phyloP scores from a whole-genome alignment of 23 tunicate species.

The Ciona savignyi region DNA sequence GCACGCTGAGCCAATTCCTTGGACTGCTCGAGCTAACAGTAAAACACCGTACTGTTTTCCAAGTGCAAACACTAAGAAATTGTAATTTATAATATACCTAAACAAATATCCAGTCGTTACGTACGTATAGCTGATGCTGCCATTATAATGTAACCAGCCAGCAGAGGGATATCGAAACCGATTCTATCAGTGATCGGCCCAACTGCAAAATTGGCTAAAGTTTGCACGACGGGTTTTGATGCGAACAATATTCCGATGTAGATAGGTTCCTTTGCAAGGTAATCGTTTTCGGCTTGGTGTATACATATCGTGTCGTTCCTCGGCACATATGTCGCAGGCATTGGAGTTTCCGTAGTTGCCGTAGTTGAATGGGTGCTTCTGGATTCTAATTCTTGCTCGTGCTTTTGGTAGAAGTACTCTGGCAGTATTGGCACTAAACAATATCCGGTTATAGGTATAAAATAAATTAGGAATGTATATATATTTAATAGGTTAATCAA shows the following conservation, averaged over 20 bases:
- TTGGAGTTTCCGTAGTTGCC: not conserved
- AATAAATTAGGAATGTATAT: too few relatives aligned
- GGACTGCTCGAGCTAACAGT: slow-evolving; percentile 64
- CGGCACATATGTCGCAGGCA: not conserved
- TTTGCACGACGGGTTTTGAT: slow-evolving; percentile 79
- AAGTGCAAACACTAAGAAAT: not conserved
- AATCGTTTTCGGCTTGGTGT: not conserved
- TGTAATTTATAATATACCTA: not conserved
- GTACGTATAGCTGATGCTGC: slow-evolving; percentile 44
- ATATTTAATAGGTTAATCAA: too few relatives aligned
- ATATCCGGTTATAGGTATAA: too few relatives aligned
- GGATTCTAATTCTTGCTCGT: not conserved
- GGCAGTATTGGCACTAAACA: slow-evolving; percentile 70
- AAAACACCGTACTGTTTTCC: slow-evolving; percentile 25
- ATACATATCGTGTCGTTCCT: not conserved
- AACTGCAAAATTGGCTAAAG: slow-evolving; percentile 47
- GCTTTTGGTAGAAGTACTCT: slow-evolving; percentile 47
- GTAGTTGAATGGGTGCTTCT: not conserved
- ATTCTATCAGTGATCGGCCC: slow-evolving; percentile 73
- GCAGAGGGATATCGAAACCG: slow-evolving; percentile 81
- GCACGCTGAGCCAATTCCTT: slow-evolving; percentile 82
- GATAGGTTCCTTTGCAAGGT: slow-evolving; percentile 31
- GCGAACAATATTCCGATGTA: slow-evolving; percentile 82
- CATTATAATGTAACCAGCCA: slow-evolving; percentile 52
- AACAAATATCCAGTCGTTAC: slow-evolving; percentile 6